Base-by-base conservation (phyloP, 2,888 invertebrate species). In the Drosophila subsilvestris region DNA sequence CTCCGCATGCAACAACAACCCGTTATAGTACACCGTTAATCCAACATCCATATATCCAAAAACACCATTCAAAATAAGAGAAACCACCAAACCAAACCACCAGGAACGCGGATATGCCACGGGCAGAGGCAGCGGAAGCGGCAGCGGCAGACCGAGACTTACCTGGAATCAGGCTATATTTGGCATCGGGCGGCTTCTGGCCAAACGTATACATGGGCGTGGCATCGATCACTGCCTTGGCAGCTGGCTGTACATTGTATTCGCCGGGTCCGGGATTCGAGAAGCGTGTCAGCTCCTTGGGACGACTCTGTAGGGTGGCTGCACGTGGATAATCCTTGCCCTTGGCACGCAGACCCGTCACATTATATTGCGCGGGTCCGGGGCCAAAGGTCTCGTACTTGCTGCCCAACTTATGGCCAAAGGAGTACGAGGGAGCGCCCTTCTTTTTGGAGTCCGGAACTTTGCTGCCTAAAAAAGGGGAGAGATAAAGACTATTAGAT, bases 321-420 rank as follows among this genome's bases (percentile, higher is more conserved):
- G 97, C 95, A 7, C 96, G 96, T 10, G 96, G 95, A 62, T 94
- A 94, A 71, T 97, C 95, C 89, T 92, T 92, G 94, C 97, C 97
- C 94, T 96, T 97, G 48, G 96, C 94, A 61, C 96, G 96, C 89
- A 97, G 94, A 70, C 97, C 97, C 76, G 96, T 95, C 51, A 97
- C 95, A 91, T 97, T 97, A 92, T 98, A 98, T 74, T 96, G 95
- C n/a, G 97, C 97, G 17, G 98, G 98, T 20, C 97, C 97, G 2
- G 98, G 98, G 32, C 97, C 97, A 79, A 90, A 78, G 9, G 92
- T 91, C 32, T 94, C 93, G 58, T 80, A 76, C 51, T 93, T 94
- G n/a, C 93, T 92, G 80, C 94, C 94, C 67, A 93, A 91, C 74
- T 93, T 93, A 44, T 95, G 94, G 0, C 97, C 97, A 90, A 97